These are phyloP conservation scores for Troides oblongomaculatus DNA, from an alignment of 2,888 invertebrate genomes.

Conservation along the genomic window DNA sequence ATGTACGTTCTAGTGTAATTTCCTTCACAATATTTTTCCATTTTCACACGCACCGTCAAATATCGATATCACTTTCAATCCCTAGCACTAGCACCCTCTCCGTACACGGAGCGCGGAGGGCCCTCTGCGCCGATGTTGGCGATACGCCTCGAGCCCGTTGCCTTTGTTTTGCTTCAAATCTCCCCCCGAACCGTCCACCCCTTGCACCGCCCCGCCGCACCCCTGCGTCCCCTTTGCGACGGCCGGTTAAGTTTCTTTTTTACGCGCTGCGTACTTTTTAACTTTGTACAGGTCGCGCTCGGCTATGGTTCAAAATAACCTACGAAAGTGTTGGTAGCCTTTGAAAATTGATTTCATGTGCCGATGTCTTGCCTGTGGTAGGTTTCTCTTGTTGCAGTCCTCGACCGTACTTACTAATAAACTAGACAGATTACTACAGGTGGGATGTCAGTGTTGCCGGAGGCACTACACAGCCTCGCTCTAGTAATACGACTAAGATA, in stretches of 20 bases:
- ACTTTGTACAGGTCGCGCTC: constrained; percentile 15
- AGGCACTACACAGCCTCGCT: too few species aligned
- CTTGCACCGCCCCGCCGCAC: constrained; percentile 1
- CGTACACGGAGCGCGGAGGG: constrained; percentile 25
- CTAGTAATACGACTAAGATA: too few species aligned
- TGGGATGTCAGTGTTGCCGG: too few species aligned
- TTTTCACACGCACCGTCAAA: too few species aligned
- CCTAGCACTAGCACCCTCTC: constrained; percentile 11
- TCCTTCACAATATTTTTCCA: too few species aligned
- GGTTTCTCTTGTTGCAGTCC: too few species aligned
- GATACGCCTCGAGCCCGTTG: constrained; percentile 39
- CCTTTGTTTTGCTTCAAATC: constrained; percentile 36
- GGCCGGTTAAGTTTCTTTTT: constrained; percentile 17
- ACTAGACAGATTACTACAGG: too few species aligned
- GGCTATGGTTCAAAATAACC: neutral
- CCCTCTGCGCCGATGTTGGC: constrained; percentile 37
- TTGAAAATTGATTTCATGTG: too few species aligned
- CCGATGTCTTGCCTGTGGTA: too few species aligned
- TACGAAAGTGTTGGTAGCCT: too few species aligned
- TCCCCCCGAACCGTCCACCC: constrained; percentile 8
- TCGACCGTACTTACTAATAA: too few species aligned
- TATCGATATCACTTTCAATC: neutral
- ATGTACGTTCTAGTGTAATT: too few species aligned
- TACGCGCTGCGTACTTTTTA: constrained; percentile 19
- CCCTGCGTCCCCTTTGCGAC: constrained; percentile 7